phyloP scores from a whole-genome alignment of 2,113 vertebrate species.

The Chlamydotis undulata region DNA sequence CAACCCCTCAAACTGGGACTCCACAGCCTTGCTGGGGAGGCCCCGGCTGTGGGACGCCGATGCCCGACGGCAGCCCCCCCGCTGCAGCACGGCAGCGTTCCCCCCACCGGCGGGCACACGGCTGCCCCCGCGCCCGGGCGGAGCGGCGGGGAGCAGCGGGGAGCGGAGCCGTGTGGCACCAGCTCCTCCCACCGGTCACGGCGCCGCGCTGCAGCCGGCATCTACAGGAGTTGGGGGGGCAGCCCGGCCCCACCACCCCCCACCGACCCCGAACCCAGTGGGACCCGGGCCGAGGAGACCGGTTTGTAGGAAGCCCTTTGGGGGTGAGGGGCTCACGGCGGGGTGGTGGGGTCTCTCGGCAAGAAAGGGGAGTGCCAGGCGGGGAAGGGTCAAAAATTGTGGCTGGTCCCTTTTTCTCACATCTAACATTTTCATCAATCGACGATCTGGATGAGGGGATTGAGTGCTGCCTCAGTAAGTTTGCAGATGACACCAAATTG shows the following conservation, averaged over 20 bases:
- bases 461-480: too few relatives aligned
- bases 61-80: too few relatives aligned
- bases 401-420: background rate
- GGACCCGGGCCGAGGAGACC: background rate
- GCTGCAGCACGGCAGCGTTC: background rate
- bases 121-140: too few relatives aligned
- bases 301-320: background rate
- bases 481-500: too few relatives aligned
- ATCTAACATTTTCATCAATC: too few relatives aligned
- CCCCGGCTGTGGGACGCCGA: background rate
- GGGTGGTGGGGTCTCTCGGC: too few relatives aligned
- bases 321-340: background rate
- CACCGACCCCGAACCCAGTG: background rate
- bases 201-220: background rate
- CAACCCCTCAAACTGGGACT: background rate
- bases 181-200: slow-evolving; percentile 37
- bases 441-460: too few relatives aligned
- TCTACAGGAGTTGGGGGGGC: too few relatives aligned
- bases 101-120: too few relatives aligned
- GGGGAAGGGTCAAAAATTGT: background rate
- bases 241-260: background rate
- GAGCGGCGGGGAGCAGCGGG: too few relatives aligned
- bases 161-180: background rate
- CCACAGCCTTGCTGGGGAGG: background rate
- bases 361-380: background rate